Evolutionary conservation across 2,113 vertebrate genomes (phyloP).

Genomic region (Cavia porcellus): DNA sequence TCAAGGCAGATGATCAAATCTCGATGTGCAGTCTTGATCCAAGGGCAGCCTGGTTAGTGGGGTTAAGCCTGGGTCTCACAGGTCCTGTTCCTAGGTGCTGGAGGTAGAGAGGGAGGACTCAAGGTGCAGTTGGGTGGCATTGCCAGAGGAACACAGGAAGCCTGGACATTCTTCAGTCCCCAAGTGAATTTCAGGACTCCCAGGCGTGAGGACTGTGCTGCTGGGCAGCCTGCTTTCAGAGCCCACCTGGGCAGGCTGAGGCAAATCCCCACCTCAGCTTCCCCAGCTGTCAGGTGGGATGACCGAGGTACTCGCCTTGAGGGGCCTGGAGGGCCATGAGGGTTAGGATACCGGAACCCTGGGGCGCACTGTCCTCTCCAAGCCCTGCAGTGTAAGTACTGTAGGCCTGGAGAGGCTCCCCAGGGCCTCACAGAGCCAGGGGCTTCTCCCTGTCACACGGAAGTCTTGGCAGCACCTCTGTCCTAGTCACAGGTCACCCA

Average conservation of each 20-base stretch:
- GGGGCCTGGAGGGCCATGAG: neutral
- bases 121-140: neutral
- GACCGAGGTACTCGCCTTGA: neutral
- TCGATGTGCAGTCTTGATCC: neutral
- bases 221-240: neutral
- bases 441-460: neutral
- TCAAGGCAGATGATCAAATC: neutral
- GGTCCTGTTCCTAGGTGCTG: neutral
- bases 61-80: neutral
- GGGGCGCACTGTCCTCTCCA: neutral
- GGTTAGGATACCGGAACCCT: neutral
- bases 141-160: neutral
- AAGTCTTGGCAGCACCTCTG: neutral
- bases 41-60: neutral
- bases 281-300: neutral
- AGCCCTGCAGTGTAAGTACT: neutral
- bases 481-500: neutral
- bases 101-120: slow-evolving; percentile 50
- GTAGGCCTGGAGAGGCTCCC: neutral
- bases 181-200: neutral
- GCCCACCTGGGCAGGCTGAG: neutral
- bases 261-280: neutral
- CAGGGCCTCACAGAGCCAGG: neutral
- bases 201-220: neutral
- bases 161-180: neutral